Evolutionary conservation across 2,888 invertebrate genomes (phyloP).

Genomic region (Drosophila siamana): DNA sequence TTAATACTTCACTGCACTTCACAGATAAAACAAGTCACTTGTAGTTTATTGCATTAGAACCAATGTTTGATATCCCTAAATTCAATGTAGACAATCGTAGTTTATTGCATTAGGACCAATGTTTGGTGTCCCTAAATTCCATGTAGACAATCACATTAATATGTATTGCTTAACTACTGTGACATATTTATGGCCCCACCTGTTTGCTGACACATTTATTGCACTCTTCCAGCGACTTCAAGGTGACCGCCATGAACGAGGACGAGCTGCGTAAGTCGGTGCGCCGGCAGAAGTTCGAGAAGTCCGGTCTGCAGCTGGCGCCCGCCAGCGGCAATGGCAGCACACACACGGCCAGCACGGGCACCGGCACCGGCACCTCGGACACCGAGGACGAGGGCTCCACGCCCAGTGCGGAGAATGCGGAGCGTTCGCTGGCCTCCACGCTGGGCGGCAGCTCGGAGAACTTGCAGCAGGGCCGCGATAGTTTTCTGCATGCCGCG

Average conservation of each 20-base stretch:
- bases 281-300: constrained; percentile 89
- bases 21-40: too few relatives aligned
- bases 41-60: too few relatives aligned
- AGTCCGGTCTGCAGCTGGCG: constrained; percentile 83
- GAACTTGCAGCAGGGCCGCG: constrained; percentile 84
- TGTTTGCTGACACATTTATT: background rate
- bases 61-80: too few relatives aligned
- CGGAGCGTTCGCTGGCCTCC: constrained; percentile 89
- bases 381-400: constrained; percentile 91
- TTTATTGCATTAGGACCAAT: too few relatives aligned
- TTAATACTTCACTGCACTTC: too few relatives aligned
- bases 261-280: constrained; percentile 92
- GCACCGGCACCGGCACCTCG: constrained; percentile 89
- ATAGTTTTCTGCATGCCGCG: constrained; percentile 84
- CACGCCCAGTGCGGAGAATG: constrained; percentile 93
- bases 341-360: constrained; percentile 86
- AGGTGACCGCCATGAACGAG: constrained; percentile 95
- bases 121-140: too few relatives aligned
- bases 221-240: constrained; percentile 90
- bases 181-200: too few relatives aligned
- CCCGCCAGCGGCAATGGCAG: constrained; percentile 84
- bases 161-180: too few relatives aligned
- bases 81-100: too few relatives aligned
- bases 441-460: constrained; percentile 92
- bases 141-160: too few relatives aligned